Evolutionary conservation across 2,797 vertebrate species (phyloP), one percentile per base, ranked within the genome.

Genomic region (Pseudochromis fuscus): DNA sequence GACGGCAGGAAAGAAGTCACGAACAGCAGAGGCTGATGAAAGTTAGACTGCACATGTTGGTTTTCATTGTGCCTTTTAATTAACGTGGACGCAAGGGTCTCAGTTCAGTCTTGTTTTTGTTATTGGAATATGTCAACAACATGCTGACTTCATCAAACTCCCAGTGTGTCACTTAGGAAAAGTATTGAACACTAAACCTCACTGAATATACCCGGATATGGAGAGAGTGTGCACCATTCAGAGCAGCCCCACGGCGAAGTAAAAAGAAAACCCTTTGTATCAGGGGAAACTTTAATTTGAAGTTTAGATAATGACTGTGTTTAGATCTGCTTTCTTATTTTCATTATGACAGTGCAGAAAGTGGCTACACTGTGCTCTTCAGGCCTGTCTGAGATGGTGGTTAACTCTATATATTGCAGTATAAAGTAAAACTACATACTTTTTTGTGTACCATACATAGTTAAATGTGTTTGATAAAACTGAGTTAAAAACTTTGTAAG

Each of bases 1-100:
- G 70, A 65, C 52, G 62, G 30, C 74, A 70, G 77, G 73, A 82
- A 81, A 79, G 64, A 48, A 73, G 58, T 37, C 27, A 55, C 37
- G 67, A 70, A 33, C 64, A 55, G 42, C 53, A 56, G 59, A 18
- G 59, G n/a, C 21, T 59, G 52, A 71, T 58, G 57, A 71, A 67
- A 79, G 72, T 72, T 66, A 24, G 27, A 56, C 51, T 67, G 24
- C 68, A 67, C 55, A 31, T 83, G 82, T 61, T 82, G 33, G 63
- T 82, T 80, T 61, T 50, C n/a, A 16, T 25, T 19, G 28, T 56
- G 12, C 53, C 59, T 63, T 80, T 77, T 50, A 64, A 82, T 81
- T 85, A 67, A 21, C 13, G 33, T 2, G 1, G 8, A 19, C 1
- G 1, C 37, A 28, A 24, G 11, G 50, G 37, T 57, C 49, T 63